Evolutionary conservation across 2,113 vertebrate species (phyloP).

Genomic region (Oncorhynchus masou): DNA sequence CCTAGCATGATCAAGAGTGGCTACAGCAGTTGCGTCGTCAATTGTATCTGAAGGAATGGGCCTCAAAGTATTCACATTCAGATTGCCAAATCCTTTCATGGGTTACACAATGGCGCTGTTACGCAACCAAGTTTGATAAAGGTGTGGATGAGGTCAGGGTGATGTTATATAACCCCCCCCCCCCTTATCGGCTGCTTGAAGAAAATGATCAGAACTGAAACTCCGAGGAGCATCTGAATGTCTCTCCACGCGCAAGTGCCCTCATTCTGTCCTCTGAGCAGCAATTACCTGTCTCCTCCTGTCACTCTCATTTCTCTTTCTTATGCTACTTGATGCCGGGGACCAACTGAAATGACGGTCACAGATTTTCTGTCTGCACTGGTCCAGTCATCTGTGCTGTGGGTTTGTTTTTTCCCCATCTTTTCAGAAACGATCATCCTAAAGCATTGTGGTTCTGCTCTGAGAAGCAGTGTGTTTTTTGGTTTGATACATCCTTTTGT

Average conservation of each 20-base stretch:
- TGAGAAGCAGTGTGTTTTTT: too few species aligned
- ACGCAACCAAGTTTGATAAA: neutral
- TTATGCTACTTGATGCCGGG: neutral
- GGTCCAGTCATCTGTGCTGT: too few species aligned
- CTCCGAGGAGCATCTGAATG: neutral
- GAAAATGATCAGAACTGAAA: neutral
- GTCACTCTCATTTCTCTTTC: neutral
- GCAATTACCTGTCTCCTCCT: conserved; percentile 20
- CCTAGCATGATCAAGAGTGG: too few species aligned
- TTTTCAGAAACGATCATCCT: too few species aligned
- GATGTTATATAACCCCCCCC: neutral
- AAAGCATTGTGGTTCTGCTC: too few species aligned
- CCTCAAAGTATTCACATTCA: neutral
- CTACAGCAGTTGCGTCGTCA: too few species aligned
- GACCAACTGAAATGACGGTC: too few species aligned
- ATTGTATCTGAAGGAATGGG: neutral
- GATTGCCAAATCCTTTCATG: neutral
- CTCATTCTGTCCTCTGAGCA: conserved; percentile 22
- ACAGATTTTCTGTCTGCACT: too few species aligned
- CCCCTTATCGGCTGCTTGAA: neutral
- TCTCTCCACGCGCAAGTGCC: conserved; percentile 19
- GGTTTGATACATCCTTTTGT: too few species aligned
- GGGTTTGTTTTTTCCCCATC: too few species aligned
- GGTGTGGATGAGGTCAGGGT: neutral
- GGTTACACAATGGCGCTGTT: neutral